Evolutionary conservation across 1,140 invertebrate genomes (phyloP), one percentile per base, ranked within the genome.

Genomic region (Fopius arisanus): DNA sequence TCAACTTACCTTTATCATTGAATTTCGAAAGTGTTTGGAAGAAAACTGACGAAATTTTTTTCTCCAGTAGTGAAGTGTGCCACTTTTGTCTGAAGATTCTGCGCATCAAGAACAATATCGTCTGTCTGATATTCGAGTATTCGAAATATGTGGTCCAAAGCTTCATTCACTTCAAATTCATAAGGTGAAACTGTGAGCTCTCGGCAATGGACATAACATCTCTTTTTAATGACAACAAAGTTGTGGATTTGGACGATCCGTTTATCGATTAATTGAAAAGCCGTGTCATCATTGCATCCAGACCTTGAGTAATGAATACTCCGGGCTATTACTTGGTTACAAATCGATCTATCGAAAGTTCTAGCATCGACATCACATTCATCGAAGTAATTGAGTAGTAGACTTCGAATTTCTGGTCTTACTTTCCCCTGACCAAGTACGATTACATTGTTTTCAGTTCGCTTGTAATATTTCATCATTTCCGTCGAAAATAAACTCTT

Each of bases 251-350:
- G n/a, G n/a, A 70, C 16, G 16, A 37, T 70, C 62, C 26, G 33
- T 2, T 70, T 28, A n/a, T 6, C 10, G 7, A 31, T 37, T 21
- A 70, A 62, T 37, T 70, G 26, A 21, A 70, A 33, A 3, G 16
- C 69, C n/a, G 69, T 70, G 19, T 70, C 33, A 59, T 70, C 51
- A 16, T 28, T 62, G 59, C 19, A 37, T 33, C 0, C 31, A 23
- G 48, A 21, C 2, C 69, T 26, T 14, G 28, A 19, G 31, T 70
- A 62, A 16, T 51, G 31, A n/a, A 54, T 37, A 26, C 69, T 62
- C 37, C 31, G n/a, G 33, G 33, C 4, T 6, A 37, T 12, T 37
- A 6, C 12, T 37, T 12, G 4, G 33, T 12, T 37, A 37, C 33
- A 6, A 37, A 37, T 37, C 5, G 33, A 4, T 12, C 33, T 37